phyloP scores from a whole-genome alignment of 2,888 invertebrate species.

The Cantharis nigra region DNA sequence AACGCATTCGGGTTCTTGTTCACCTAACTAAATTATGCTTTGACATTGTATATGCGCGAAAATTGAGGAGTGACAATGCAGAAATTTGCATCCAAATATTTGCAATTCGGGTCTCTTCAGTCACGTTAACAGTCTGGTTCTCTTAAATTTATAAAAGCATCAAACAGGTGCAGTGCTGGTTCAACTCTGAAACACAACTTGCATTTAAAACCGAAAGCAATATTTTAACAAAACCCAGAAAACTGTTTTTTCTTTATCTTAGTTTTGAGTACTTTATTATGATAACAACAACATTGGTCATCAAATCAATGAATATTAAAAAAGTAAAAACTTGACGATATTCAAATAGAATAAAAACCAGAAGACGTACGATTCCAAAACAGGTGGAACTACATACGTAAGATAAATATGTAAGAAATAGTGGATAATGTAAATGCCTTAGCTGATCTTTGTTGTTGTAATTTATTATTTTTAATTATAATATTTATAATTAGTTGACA shows the following conservation, averaged over 20 bases:
- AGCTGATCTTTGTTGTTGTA: too few species aligned
- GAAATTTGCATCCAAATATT: constrained; percentile 18
- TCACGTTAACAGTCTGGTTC: not conserved
- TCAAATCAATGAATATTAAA: not conserved
- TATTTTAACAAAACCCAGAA: not conserved
- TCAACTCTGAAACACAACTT: not conserved
- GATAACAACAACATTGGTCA: not conserved
- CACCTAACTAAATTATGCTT: not conserved
- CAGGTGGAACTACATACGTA: not conserved
- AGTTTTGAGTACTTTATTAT: not conserved
- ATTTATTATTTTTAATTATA: too few species aligned
- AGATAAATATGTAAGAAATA: too few species aligned
- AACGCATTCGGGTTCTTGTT: not conserved
- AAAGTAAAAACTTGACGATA: not conserved
- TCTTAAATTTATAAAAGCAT: not conserved
- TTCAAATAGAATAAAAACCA: not conserved
- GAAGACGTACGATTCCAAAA: not conserved
- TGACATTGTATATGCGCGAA: constrained; percentile 13
- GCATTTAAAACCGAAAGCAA: not conserved
- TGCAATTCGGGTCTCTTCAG: not conserved
- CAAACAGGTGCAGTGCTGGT: not conserved
- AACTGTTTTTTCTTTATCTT: not conserved
- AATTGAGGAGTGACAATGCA: constrained; percentile 6
- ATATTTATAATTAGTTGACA: too few species aligned
- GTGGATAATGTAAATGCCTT: too few species aligned